Evolutionary conservation across 1,140 invertebrate species (phyloP).

Genomic region (Asbolus verrucosus): DNA sequence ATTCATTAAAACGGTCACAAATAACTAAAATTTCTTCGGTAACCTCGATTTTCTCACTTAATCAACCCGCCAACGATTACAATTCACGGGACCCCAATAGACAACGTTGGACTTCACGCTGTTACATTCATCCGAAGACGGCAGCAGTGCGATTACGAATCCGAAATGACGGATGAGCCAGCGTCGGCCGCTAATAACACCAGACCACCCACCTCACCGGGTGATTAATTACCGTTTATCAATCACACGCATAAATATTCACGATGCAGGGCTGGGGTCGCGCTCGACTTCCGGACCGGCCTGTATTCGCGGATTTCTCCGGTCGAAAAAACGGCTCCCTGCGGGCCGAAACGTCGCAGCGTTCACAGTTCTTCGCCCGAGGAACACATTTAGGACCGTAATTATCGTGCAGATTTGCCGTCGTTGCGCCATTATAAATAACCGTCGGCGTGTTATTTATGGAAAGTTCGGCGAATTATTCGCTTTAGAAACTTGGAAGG

Average conservation of each 20-base stretch:
- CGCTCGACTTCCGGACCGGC: no score
- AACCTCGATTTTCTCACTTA: not conserved
- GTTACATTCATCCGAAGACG: not conserved
- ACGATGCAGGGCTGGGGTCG: no score
- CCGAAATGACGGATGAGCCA: slow-evolving; percentile 1
- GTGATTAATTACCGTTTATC: slow-evolving; percentile 11
- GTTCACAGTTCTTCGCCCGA: slow-evolving; percentile 46
- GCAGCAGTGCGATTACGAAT: not conserved
- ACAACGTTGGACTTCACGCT: not conserved
- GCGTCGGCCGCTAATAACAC: not conserved
- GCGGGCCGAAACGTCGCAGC: not conserved
- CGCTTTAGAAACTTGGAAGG: slow-evolving; percentile 4
- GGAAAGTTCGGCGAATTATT: slow-evolving; percentile 6
- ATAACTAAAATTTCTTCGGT: not conserved
- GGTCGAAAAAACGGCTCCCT: not conserved
- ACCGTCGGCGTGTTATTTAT: slow-evolving; percentile 11
- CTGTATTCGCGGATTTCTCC: no score
- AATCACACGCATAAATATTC: not conserved
- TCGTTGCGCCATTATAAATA: slow-evolving; percentile 16
- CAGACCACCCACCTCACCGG: not conserved
- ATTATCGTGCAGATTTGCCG: slow-evolving; percentile 19
- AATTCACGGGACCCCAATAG: not conserved
- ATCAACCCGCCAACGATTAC: not conserved
- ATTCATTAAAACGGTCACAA: no score
- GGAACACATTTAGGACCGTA: slow-evolving; percentile 32